These are phyloP conservation scores for Caligus rogercresseyi DNA, from an alignment of 1,140 invertebrate genomes.

Conservation along the genomic window DNA sequence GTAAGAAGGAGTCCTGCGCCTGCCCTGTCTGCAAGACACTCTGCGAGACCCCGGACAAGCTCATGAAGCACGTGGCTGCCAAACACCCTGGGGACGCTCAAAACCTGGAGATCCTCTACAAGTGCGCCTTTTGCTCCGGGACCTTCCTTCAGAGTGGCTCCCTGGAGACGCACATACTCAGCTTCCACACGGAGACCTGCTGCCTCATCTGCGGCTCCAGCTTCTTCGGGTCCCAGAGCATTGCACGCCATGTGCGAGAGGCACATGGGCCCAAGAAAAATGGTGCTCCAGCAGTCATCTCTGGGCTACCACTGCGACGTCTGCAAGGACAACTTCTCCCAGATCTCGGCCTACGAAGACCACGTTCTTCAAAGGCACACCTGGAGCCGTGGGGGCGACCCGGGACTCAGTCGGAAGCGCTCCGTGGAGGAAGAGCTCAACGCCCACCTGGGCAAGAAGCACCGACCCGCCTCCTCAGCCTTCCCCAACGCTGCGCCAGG, in stretches of 20 bases:
- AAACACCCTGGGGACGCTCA: background rate
- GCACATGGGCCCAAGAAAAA: conserved; percentile 2
- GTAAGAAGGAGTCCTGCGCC: background rate
- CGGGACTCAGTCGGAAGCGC: background rate
- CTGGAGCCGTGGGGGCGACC: background rate
- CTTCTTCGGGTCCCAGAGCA: conserved; percentile 3
- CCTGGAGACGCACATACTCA: background rate
- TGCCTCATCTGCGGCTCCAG: background rate
- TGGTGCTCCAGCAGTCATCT: background rate
- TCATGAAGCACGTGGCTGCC: conserved; percentile 1
- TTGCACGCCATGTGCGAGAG: conserved; percentile 2
- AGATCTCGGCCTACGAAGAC: background rate
- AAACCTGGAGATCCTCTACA: conserved; percentile 5
- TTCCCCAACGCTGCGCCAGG: background rate
- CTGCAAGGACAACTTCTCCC: conserved; percentile 2
- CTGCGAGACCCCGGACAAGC: background rate
- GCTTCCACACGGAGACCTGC: conserved; percentile 1
- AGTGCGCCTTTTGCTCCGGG: conserved; percentile 8
- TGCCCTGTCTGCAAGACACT: background rate
- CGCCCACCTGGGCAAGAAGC: background rate
- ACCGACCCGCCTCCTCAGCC: background rate
- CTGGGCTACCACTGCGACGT: conserved; percentile 5
- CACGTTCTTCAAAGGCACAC: conserved; percentile 2
- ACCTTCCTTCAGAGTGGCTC: conserved; percentile 6
- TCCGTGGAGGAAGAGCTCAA: background rate